Conservation (phyloP, 2,113 vertebrate genomes). For the Galemys pyrenaicus region DNA sequence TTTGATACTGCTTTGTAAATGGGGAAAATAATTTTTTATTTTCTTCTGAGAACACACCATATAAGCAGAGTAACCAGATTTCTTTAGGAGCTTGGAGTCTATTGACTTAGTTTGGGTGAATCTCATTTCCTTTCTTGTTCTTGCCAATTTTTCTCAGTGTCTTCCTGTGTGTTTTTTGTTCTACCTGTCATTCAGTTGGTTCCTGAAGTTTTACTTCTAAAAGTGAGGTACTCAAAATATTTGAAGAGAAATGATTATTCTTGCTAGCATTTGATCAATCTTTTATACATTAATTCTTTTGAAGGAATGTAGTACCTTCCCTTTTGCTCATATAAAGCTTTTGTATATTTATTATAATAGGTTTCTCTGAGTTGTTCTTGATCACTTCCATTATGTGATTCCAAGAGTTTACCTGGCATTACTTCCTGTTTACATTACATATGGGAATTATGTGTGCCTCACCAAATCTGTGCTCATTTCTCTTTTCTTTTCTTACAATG, state of each 20-base stretch:
- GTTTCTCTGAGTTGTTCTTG: not conserved
- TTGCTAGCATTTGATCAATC: not conserved
- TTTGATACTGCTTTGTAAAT: not conserved
- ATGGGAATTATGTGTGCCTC: not conserved
- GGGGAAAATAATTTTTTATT: not conserved
- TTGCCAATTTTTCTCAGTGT: not conserved
- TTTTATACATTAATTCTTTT: not conserved
- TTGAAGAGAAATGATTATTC: not conserved
- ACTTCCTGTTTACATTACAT: not conserved
- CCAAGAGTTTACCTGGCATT: not conserved
- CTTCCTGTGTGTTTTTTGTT: not conserved
- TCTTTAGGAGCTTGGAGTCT: not conserved
- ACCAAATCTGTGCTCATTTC: not conserved
- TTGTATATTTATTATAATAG: not conserved
- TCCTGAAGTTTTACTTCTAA: constrained; percentile 35
- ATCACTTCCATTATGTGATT: not conserved
- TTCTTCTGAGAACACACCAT: not conserved
- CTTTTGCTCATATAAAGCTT: not conserved
- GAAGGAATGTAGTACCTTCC: not conserved
- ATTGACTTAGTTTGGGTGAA: not conserved
- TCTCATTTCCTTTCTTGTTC: constrained; percentile 21
- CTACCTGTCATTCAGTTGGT: not conserved
- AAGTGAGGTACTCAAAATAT: not conserved
- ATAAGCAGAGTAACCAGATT: constrained; percentile 12
- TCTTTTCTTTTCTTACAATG: not conserved